These are phyloP conservation scores for Drosophila austrosaltans DNA, from an alignment of 2,888 invertebrate species.

Conservation along the genomic window DNA sequence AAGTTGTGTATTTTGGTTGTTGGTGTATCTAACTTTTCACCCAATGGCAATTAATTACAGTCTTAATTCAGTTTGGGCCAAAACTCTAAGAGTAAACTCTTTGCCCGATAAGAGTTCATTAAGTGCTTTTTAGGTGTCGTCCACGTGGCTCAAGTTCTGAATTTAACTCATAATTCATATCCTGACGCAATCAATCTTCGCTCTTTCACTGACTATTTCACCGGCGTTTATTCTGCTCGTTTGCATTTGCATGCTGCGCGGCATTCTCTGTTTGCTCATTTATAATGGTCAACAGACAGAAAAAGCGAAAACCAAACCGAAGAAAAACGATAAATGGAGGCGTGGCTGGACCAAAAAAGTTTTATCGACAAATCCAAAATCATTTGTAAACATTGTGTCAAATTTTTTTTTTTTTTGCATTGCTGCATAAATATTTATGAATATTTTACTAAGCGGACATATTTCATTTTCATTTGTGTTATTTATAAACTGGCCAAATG, in stretches of 20 bases:
- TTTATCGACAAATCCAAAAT: conserved; percentile 42
- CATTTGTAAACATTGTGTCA: conserved; percentile 67
- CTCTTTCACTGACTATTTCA: conserved; percentile 38
- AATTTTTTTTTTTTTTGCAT: conserved; percentile 47
- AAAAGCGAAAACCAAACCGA: not conserved
- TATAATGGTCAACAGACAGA: conserved; percentile 59
- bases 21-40: not conserved
- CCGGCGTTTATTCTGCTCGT: conserved; percentile 20
- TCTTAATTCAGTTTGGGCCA: conserved; percentile 1
- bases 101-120: conserved; percentile 26
- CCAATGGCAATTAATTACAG: conserved; percentile 4
- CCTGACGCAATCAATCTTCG: conserved; percentile 58
- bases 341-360: conserved; percentile 30
- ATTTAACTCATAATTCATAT: conserved; percentile 59
- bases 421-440: conserved; percentile 60
- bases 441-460: conserved; percentile 43
- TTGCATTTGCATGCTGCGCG: conserved; percentile 63
- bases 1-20: not conserved
- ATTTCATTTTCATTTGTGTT: conserved; percentile 36
- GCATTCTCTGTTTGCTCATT: conserved; percentile 50
- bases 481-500: conserved; percentile 18
- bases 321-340: conserved; percentile 24
- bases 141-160: conserved; percentile 20
- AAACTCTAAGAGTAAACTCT: not conserved
- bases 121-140: conserved; percentile 2